These are phyloP conservation scores for Trachelus iudaicus DNA, from an alignment of 2,888 invertebrate genomes.

Conservation along the genomic window DNA sequence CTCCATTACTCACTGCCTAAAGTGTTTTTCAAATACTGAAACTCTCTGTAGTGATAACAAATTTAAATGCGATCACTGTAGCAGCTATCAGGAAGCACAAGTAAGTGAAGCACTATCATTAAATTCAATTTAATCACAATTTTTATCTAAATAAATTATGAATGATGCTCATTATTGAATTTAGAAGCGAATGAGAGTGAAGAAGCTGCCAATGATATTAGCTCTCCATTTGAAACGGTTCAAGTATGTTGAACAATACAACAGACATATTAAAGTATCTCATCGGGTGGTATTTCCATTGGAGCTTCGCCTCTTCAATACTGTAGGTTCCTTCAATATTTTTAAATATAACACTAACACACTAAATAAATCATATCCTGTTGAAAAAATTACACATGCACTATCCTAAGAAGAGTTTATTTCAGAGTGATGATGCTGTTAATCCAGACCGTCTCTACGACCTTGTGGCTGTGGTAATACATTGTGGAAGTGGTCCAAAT, in stretches of 20 bases:
- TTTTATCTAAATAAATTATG: conserved; percentile 6
- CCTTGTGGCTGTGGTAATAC: conserved; percentile 98
- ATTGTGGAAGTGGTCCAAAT: conserved; percentile 99
- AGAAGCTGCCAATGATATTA: conserved; percentile 96
- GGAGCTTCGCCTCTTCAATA: conserved; percentile 96
- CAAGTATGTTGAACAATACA: conserved; percentile 98
- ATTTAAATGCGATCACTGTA: conserved; percentile 99
- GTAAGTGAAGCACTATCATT: conserved; percentile 43
- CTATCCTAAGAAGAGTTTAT: conserved; percentile 26
- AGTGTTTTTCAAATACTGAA: conserved; percentile 98
- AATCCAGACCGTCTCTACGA: conserved; percentile 99
- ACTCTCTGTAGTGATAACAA: conserved; percentile 99
- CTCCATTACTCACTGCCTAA: conserved; percentile 97
- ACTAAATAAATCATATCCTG: not conserved
- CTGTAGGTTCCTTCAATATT: conserved; percentile 72
- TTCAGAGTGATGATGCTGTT: conserved; percentile 96
- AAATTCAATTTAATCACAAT: not conserved
- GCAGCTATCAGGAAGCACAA: conserved; percentile 99
- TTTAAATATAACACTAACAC: not conserved
- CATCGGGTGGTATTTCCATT: conserved; percentile 99
- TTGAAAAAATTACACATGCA: not conserved
- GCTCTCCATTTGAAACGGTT: conserved; percentile 98
- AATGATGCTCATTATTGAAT: conserved; percentile 28
- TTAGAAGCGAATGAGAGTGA: conserved; percentile 94
- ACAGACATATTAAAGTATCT: conserved; percentile 98